A percentile compares a stretch with the other conserved stretches of the same genome.
Evolutionary conservation across 2,113 vertebrate species (phyloP).

Genomic region (Antechinus stuartii): DNA sequence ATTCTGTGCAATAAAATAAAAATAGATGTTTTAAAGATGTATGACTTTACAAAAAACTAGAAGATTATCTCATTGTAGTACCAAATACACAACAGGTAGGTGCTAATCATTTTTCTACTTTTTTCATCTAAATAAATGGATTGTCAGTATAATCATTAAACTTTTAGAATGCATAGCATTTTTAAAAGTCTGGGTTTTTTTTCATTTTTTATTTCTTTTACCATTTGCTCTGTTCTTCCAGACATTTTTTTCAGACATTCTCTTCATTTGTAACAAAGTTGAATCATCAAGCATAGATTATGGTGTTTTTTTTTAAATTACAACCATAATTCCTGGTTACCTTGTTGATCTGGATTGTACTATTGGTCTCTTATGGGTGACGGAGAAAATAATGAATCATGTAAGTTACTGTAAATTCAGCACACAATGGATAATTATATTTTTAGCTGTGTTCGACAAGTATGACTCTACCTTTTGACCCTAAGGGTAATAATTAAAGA

Average conservation of each 20-base stretch:
- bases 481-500: conserved; percentile 59
- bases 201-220: conserved; percentile 20
- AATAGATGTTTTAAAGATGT: conserved; percentile 54
- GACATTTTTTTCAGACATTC: conserved; percentile 31
- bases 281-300: not conserved
- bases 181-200: not conserved
- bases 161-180: conserved; percentile 55
- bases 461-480: not conserved
- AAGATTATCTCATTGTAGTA: not conserved
- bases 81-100: conserved; percentile 19
- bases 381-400: not conserved
- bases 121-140: not conserved
- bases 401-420: conserved; percentile 7
- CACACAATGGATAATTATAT: conserved; percentile 22
- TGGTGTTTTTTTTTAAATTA: too few relatives aligned
- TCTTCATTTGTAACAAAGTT: not conserved
- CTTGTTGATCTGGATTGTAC: conserved; percentile 13
- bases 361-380: not conserved
- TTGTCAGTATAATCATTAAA: conserved; percentile 54
- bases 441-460: conserved; percentile 39
- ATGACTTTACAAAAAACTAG: conserved; percentile 25
- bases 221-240: not conserved
- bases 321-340: not conserved
- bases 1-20: conserved; percentile 46
- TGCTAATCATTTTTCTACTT: not conserved